Percentiles rank a stretch among this genome's conserved stretches.
These are phyloP conservation scores for Ancistrus triradiatus DNA, from an alignment of 2,113 vertebrate species.

Conservation along the genomic window DNA sequence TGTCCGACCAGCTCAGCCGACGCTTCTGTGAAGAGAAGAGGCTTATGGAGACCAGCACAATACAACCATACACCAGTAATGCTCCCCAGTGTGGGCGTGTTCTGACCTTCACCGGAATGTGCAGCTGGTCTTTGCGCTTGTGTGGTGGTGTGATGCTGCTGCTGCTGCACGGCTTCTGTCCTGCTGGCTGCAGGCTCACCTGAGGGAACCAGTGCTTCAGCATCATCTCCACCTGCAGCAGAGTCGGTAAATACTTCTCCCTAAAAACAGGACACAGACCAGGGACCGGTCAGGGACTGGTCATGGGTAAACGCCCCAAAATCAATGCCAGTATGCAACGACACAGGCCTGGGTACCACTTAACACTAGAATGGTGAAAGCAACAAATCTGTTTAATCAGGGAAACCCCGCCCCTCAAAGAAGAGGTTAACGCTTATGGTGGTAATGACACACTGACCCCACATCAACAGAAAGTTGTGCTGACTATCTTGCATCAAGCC, in stretches of 20 bases:
- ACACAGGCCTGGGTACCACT: not conserved
- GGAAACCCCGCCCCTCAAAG: too few relatives aligned
- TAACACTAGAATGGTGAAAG: too few relatives aligned
- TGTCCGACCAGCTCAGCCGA: slow-evolving; percentile 67
- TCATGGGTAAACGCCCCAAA: not conserved
- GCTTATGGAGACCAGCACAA: not conserved
- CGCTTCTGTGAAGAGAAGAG: slow-evolving; percentile 60
- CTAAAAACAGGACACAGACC: slow-evolving; percentile 53
- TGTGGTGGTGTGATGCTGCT: slow-evolving; percentile 55
- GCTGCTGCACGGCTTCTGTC: slow-evolving; percentile 41
- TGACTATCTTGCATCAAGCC: too few relatives aligned
- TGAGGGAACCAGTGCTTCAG: slow-evolving; percentile 88
- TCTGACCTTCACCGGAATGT: slow-evolving; percentile 72
- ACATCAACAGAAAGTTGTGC: too few relatives aligned
- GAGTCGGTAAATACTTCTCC: slow-evolving; percentile 80
- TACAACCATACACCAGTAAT: not conserved
- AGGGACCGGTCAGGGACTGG: not conserved
- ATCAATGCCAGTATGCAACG: not conserved
- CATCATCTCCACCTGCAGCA: slow-evolving; percentile 89
- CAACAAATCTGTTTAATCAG: too few relatives aligned
- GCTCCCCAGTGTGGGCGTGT: not conserved
- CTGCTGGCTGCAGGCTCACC: slow-evolving; percentile 46
- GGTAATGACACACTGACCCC: too few relatives aligned
- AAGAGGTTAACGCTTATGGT: too few relatives aligned
- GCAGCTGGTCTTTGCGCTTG: slow-evolving; percentile 70